Evolutionary conservation across 2,888 invertebrate genomes (phyloP), one percentile per base, ranked within the genome.

Genomic region (Nebria salina): DNA sequence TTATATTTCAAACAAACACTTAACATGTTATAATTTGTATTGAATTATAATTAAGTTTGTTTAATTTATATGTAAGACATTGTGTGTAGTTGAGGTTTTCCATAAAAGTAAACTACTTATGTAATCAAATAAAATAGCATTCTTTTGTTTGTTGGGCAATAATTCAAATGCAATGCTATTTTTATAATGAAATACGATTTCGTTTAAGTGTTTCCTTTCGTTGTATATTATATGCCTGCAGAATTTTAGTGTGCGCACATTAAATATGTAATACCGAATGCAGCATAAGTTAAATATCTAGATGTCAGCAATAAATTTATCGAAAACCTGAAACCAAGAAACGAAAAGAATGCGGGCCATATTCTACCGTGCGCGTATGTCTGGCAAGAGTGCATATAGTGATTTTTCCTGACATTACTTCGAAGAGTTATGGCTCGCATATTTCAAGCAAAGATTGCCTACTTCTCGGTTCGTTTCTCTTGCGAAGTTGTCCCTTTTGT

Each of bases 391-490:
- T 54, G 54, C 54, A 54, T 54, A 54, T 54, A 83, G 85, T 85
- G 84, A 85, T 85, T 86, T 85, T 86, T 84, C 86, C 84, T 84
- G 13, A 64, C 75, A 20, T 25, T 20, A 54, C 15, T 75, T 65
- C 43, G 20, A 20, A 84, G 84, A 85, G 83, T 84, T 85, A 85
- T 84, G 83, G 84, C 79, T 81, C 81, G 83, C 84, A 85, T 85
- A 85, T 85, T 84, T 85, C 84, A 85, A 84, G 83, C 82, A 83
- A 84, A 84, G 85, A 87, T 85, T 86, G 86, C 86, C 86, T 85
- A 85, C 86, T 86, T 86, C 85, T 85, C 85, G 86, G 86, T 86
- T 86, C 86, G 85, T 85, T 86, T 86, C 86, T 86, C 85, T 83
- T 81, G 82, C 83, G 74, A 34, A 76, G 65, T 76, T 83, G 66